These are phyloP conservation scores for Calyptommatus sinebrachiatus DNA, from an alignment of 2,113 vertebrate species.

Conservation along the genomic window DNA sequence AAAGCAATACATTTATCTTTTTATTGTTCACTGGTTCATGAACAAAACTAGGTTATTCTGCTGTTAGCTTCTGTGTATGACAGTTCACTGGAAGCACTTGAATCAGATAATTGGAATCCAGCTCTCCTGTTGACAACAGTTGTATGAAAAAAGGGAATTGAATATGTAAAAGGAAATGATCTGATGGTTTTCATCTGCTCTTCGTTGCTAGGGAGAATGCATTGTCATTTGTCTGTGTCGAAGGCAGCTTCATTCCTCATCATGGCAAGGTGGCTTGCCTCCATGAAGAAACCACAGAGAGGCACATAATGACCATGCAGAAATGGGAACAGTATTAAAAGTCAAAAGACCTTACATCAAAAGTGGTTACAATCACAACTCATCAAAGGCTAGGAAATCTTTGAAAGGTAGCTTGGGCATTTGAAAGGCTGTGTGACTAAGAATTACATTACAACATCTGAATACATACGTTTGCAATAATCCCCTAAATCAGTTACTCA, in stretches of 20 bases:
- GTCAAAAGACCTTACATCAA: background rate
- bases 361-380: background rate
- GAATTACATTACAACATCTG: background rate
- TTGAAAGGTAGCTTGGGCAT: background rate
- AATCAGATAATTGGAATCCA: constrained; percentile 35
- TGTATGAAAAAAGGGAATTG: constrained; percentile 4
- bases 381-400: background rate
- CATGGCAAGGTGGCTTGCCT: background rate
- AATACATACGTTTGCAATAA: background rate
- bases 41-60: constrained; percentile 31
- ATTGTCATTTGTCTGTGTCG: constrained; percentile 27
- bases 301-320: constrained; percentile 19
- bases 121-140: constrained; percentile 27
- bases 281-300: background rate
- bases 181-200: constrained; percentile 28
- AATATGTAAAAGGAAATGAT: constrained; percentile 33
- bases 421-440: background rate
- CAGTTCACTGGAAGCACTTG: constrained; percentile 28
- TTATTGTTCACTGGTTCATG: constrained; percentile 31
- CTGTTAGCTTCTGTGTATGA: constrained; percentile 22
- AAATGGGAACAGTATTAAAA: constrained; percentile 12
- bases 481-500: too few species aligned
- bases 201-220: constrained; percentile 19
- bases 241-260: constrained; percentile 12
- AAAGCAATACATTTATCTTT: constrained; percentile 4